Percentiles rank a stretch among this genome's conserved stretches.
These are phyloP conservation scores for Yponomeuta malinellus DNA, from an alignment of 2,888 invertebrate genomes.

Conservation along the genomic window DNA sequence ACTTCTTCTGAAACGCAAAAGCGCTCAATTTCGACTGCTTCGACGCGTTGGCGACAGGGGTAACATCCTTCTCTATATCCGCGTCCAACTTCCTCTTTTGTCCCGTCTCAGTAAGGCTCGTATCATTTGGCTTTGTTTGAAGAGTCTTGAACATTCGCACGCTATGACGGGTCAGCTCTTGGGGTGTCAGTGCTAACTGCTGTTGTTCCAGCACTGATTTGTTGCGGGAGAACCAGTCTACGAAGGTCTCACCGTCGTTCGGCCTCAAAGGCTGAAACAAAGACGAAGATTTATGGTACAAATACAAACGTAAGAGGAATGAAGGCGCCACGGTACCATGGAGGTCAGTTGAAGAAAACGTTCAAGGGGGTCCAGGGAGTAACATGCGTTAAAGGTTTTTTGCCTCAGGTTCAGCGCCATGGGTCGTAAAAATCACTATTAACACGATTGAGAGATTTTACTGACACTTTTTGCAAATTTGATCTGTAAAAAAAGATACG, in stretches of 20 bases:
- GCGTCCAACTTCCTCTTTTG: slow-evolving; percentile 59
- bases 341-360: no score
- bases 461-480: no score
- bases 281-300: no score
- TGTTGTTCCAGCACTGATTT: slow-evolving; percentile 72
- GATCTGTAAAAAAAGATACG: no score
- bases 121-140: slow-evolving; percentile 33
- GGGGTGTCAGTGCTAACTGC: slow-evolving; percentile 67
- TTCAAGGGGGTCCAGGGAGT: no score
- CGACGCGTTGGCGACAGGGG: slow-evolving; percentile 42
- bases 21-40: slow-evolving; percentile 70
- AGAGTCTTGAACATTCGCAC: slow-evolving; percentile 67
- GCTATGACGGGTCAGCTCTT: slow-evolving; percentile 75
- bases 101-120: slow-evolving; percentile 30
- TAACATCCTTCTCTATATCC: slow-evolving; percentile 33
- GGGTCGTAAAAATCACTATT: no score
- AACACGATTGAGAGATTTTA: no score
- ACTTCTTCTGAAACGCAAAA: slow-evolving; percentile 58
- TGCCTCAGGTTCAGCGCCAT: no score
- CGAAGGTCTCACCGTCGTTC: slow-evolving; percentile 68
- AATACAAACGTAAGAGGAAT: neutral
- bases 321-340: no score
- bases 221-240: slow-evolving; percentile 77
- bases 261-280: slow-evolving; percentile 48
- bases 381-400: no score